phyloP scores from a whole-genome alignment of 2,888 invertebrate genomes.

The Amphipyra tragopoginis region DNA sequence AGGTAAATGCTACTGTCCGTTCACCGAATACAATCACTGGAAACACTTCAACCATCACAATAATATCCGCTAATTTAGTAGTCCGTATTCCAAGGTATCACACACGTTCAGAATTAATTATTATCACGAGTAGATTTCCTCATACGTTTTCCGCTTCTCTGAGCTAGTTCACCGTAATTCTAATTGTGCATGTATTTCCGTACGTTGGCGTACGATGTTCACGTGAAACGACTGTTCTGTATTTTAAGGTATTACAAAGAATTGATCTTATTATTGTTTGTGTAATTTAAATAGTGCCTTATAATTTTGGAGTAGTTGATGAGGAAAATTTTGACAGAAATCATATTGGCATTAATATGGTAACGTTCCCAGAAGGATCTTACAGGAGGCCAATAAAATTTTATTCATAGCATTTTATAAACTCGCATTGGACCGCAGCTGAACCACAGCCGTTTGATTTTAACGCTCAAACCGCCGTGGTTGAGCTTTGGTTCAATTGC shows the following conservation, averaged over 20 bases:
- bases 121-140: conserved; percentile 31
- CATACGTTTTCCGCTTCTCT: conserved; percentile 38
- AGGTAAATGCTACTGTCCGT: too few species aligned
- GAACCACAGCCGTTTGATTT: too few species aligned
- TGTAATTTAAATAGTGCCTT: too few species aligned
- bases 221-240: not conserved
- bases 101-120: conserved; percentile 39
- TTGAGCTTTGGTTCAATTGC: too few species aligned
- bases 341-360: too few species aligned
- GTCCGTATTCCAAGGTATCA: conserved; percentile 22
- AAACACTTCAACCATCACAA: conserved; percentile 5
- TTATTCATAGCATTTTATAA: too few species aligned
- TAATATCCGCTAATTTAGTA: conserved; percentile 19
- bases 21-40: not conserved
- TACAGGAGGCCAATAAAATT: too few species aligned
- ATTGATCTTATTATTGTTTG: not conserved
- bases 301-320: too few species aligned
- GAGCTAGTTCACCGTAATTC: conserved; percentile 33
- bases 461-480: too few species aligned
- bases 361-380: too few species aligned
- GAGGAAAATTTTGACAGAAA: too few species aligned
- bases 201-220: not conserved
- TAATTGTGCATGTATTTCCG: conserved; percentile 17
- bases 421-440: too few species aligned
- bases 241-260: conserved; percentile 17